Evolutionary conservation across 1,140 invertebrate genomes (phyloP).

Genomic region (Uloborus diversus): DNA sequence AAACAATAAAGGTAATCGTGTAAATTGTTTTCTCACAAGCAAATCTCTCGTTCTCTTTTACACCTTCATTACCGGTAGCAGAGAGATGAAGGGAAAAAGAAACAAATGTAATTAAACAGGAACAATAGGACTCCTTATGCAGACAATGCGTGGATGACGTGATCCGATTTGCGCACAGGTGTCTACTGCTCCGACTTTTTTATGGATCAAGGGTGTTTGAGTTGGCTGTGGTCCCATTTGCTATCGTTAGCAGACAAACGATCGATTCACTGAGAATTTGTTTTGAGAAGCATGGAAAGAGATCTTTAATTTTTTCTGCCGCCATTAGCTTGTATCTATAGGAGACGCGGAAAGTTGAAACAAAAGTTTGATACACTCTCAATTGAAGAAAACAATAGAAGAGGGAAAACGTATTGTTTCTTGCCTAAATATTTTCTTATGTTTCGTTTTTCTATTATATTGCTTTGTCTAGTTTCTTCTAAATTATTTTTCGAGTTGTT

Average conservation of each 20-base stretch:
- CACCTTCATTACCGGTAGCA: neutral
- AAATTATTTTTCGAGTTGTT: no score
- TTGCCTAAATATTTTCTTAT: no score
- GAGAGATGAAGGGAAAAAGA: conserved; percentile 6
- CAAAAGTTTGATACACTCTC: no score
- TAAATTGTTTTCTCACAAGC: conserved; percentile 39
- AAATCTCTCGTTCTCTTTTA: conserved; percentile 15
- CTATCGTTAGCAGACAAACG: neutral
- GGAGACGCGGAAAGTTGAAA: no score
- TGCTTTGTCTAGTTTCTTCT: no score
- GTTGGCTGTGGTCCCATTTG: conserved; percentile 9
- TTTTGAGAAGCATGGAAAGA: conserved; percentile 23
- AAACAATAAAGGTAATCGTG: no score
- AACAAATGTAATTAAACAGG: conserved; percentile 2
- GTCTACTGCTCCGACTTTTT: conserved; percentile 12
- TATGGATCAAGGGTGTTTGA: conserved; percentile 34
- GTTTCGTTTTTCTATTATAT: no score
- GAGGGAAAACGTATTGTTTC: no score
- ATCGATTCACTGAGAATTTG: neutral
- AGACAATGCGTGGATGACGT: conserved; percentile 13
- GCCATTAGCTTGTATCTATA: no score
- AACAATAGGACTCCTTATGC: neutral
- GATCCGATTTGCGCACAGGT: conserved; percentile 29
- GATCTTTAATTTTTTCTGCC: no score
- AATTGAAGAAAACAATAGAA: no score